Conservation (phyloP, 2,113 vertebrate species). For the Eclectus roratus region DNA sequence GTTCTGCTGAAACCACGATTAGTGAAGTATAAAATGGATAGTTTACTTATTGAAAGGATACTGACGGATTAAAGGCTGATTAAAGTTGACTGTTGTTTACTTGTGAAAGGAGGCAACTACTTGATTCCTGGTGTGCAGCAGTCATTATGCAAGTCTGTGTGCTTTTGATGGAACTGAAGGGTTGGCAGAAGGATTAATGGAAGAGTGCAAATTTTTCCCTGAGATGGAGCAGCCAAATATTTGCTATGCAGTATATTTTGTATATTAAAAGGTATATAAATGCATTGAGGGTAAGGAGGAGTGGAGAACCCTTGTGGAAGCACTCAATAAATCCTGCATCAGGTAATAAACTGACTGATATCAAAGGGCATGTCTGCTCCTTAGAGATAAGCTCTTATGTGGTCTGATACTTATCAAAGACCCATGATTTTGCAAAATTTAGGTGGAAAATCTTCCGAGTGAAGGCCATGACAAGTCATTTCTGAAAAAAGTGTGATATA, state of each 20-base stretch:
- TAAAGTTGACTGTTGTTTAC: neutral
- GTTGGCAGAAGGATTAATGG: conserved; percentile 12
- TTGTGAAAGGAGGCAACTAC: conserved; percentile 28
- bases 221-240: neutral
- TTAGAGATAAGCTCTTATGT: neutral
- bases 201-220: conserved; percentile 30
- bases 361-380: neutral
- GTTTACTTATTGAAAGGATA: conserved; percentile 55
- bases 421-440: neutral
- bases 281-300: conserved; percentile 13
- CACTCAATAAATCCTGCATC: conserved; percentile 41
- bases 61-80: conserved; percentile 25
- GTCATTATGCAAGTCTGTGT: neutral
- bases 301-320: neutral
- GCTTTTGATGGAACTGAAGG: neutral
- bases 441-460: neutral
- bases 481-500: neutral
- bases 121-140: conserved; percentile 57
- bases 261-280: conserved; percentile 33
- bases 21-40: conserved; percentile 43
- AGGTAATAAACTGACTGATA: neutral
- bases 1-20: conserved; percentile 34
- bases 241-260: neutral
- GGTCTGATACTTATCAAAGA: conserved; percentile 13
- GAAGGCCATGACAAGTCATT: neutral